Conservation (phyloP, 2,113 vertebrate species). For the Vulpes lagopus region DNA sequence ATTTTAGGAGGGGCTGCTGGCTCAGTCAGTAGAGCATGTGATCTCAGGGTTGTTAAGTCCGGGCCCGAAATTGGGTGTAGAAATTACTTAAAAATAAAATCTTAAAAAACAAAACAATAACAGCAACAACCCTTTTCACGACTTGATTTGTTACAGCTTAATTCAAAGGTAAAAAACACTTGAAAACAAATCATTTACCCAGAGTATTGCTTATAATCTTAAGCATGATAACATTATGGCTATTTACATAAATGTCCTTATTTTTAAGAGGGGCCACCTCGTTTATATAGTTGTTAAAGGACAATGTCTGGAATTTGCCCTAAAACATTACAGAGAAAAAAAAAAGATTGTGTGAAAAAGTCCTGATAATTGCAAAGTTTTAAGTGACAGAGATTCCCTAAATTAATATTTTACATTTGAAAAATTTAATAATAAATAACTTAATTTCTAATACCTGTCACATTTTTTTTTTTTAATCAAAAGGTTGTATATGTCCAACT, state of each 20-base stretch:
- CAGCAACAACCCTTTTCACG: not conserved
- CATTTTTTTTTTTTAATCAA: not conserved
- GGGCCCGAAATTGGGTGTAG: too few relatives aligned
- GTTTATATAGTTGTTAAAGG: not conserved
- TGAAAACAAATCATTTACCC: not conserved
- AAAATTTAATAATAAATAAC: not conserved
- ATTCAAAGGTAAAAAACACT: not conserved
- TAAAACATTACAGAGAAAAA: not conserved
- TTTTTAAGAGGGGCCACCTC: not conserved
- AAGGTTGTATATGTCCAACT: not conserved
- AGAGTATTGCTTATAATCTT: not conserved
- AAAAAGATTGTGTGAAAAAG: not conserved
- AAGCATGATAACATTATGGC: not conserved
- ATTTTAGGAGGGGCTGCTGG: not conserved
- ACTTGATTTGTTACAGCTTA: slow-evolving; percentile 24
- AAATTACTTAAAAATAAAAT: too few relatives aligned
- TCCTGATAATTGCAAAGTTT: not conserved
- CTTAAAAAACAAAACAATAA: too few relatives aligned
- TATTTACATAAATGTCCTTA: slow-evolving; percentile 10
- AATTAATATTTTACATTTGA: not conserved
- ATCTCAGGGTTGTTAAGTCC: too few relatives aligned
- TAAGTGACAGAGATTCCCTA: not conserved
- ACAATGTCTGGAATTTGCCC: not conserved
- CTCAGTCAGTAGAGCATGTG: too few relatives aligned
- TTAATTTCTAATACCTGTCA: not conserved